These are phyloP conservation scores for Oreortyx pictus DNA, from an alignment of 2,797 vertebrate genomes.

Conservation along the genomic window DNA sequence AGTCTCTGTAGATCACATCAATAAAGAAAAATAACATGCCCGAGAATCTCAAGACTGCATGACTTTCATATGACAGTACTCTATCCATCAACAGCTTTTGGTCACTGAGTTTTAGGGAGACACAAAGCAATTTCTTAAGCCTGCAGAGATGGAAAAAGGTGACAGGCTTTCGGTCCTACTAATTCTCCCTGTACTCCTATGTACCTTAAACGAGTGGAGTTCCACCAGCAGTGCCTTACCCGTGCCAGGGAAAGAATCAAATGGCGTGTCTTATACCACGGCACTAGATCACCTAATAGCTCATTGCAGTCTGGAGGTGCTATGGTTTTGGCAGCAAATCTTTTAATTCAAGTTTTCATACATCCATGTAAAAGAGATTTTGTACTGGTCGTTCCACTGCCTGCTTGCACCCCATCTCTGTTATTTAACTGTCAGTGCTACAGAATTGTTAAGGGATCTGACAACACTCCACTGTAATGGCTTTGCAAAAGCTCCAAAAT, in stretches of 20 bases:
- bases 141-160: background rate
- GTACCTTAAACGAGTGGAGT: background rate
- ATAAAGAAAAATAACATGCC: background rate
- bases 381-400: background rate
- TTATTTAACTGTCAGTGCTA: background rate
- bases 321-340: background rate
- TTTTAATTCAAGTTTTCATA: background rate
- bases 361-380: background rate
- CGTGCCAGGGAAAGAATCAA: background rate
- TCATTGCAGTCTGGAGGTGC: background rate
- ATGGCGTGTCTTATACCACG: background rate
- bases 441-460: conserved; percentile 2
- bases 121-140: background rate
- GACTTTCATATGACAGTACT: background rate
- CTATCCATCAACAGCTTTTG: background rate
- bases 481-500: conserved; percentile 10
- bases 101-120: background rate
- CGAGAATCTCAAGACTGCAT: background rate
- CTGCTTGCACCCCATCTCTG: background rate
- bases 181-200: background rate
- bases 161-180: background rate
- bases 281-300: background rate
- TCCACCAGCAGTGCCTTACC: background rate
- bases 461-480: background rate
- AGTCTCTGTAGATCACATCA: background rate